Evolutionary conservation across 2,888 invertebrate species (phyloP).

Genomic region (Anarsia innoxiella): DNA sequence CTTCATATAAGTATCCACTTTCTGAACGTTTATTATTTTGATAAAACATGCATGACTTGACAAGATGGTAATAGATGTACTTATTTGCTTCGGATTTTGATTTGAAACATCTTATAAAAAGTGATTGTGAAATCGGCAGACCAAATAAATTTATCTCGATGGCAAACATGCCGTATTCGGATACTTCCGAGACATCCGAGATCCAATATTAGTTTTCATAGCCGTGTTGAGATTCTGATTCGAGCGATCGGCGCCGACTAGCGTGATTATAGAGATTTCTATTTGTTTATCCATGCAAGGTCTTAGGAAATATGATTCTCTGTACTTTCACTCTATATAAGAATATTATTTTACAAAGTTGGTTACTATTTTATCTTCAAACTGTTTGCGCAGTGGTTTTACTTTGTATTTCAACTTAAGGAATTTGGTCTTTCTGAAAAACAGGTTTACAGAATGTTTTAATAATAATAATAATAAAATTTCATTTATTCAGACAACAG

Average conservation of each 20-base stretch:
- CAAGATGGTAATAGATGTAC: no score
- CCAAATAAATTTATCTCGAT: conserved; percentile 11
- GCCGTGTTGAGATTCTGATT: conserved; percentile 40
- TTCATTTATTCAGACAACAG: no score
- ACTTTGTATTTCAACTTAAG: not conserved
- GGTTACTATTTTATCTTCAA: not conserved
- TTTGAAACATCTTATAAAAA: conserved; percentile 13
- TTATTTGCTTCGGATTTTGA: not conserved
- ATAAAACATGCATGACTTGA: no score
- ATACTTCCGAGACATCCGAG: conserved; percentile 43
- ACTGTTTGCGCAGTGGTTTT: not conserved
- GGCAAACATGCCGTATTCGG: conserved; percentile 14
- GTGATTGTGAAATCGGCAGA: conserved; percentile 24
- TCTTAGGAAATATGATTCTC: conserved; percentile 45
- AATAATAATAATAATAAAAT: no score
- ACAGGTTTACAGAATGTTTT: conserved; percentile 5
- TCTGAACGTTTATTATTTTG: no score
- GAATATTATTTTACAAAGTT: not conserved
- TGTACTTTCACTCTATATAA: conserved; percentile 36
- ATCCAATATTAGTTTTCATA: conserved; percentile 55
- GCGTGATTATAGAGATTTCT: conserved; percentile 53
- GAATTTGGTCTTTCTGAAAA: not conserved
- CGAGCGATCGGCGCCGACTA: conserved; percentile 28
- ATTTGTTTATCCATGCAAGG: conserved; percentile 46
- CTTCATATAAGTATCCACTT: no score